Evolutionary conservation across 2,888 invertebrate genomes (phyloP), one percentile per base, ranked within the genome.

Genomic region (Blastobasis lacticolella): DNA sequence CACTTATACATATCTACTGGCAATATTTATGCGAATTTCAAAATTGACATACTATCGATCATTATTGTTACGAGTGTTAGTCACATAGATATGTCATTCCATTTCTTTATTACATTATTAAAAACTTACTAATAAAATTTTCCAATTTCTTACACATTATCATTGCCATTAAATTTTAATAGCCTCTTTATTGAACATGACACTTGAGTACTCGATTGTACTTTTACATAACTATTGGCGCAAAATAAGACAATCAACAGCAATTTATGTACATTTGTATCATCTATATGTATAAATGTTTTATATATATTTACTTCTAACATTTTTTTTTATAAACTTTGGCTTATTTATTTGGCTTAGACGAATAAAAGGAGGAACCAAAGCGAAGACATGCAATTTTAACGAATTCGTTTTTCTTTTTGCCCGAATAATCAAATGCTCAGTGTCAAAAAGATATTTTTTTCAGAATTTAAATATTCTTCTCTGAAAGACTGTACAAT

Each of bases 291-390:
- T 48, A 38, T 49, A 23, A 23, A 23, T 23, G 23, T 23, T 23
- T 23, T 23, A 23, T 23, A 23, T 23, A 23, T 23, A 23, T 23
- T 23, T 23, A 23, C 23, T 23, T 23, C 23, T 23, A 55, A 53
- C 48, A 45, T 10, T 7, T 47, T 65, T 67, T 67, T 67, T 74
- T 71, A 64, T 69, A 69, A 74, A 78, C 80, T 86, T 86, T 85
- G 86, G 84, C 85, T 79, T 78, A 69, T 54, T 62, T 75, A 71
- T 86, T 85, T 85, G 85, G 84, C 85, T 75, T 80, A 74, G 71
- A 71, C 64, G 65, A 74, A 69, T 70, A 67, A 72, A 66, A 62
- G 66, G 66, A 71, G 62, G 56, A 67, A 63, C 57, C 10, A 61
- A 62, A 61, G 56, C 59, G 23, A 45, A 45, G 10, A 23, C 38